phyloP scores from a whole-genome alignment of 2,113 vertebrate species.

The Eulacestoma nigropectus region DNA sequence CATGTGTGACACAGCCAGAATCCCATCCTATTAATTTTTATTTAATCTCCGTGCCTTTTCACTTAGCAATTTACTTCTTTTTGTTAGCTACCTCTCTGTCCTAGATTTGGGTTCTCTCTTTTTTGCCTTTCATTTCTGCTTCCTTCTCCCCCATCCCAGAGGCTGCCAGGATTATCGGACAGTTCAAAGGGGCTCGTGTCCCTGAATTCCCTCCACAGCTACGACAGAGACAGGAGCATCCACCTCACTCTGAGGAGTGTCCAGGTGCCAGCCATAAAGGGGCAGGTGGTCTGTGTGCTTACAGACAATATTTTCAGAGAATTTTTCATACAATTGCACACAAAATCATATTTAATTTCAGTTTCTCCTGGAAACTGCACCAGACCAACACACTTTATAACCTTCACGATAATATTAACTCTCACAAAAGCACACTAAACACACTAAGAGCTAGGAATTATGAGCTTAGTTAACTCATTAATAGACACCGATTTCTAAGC shows the following conservation, averaged over 20 bases:
- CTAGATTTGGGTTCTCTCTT: not conserved
- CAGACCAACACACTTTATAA: not conserved
- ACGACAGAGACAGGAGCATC: not conserved
- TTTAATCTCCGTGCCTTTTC: not conserved
- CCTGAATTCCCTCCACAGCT: not conserved
- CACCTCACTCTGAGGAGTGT: not conserved
- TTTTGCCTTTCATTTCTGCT: not conserved
- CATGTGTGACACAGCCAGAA: not conserved
- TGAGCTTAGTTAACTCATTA: not conserved
- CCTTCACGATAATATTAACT: not conserved
- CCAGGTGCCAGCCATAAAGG: not conserved
- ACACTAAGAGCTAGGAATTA: not conserved
- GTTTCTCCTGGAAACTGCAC: not conserved
- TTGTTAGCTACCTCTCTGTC: not conserved
- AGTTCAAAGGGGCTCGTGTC: not conserved
- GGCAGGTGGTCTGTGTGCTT: not conserved
- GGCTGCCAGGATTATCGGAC: not conserved
- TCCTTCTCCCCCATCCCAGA: not conserved
- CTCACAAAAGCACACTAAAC: not conserved
- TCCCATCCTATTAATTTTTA: not conserved
- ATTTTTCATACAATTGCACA: not conserved
- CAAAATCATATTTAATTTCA: not conserved
- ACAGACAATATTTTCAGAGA: not conserved
- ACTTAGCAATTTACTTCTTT: not conserved
- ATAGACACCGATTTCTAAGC: not conserved